Evolutionary conservation across 2,113 vertebrate species (phyloP).

Genomic region (Puffinus mauretanicus): DNA sequence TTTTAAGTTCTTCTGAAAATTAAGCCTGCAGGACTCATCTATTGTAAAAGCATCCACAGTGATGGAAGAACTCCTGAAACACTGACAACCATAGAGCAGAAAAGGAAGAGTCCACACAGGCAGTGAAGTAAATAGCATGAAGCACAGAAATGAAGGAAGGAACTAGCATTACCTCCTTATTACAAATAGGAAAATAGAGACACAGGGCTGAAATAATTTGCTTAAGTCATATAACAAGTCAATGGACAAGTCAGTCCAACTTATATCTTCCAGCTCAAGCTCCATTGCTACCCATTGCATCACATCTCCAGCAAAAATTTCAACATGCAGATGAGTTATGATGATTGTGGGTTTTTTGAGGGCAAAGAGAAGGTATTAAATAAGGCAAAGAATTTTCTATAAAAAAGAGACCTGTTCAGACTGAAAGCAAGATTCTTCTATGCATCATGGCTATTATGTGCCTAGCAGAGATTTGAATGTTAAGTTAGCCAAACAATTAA

Average conservation of each 20-base stretch:
- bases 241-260: not conserved
- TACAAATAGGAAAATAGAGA: not conserved
- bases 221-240: not conserved
- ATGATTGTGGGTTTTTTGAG: not conserved
- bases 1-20: not conserved
- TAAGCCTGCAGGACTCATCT: not conserved
- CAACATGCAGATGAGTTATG: not conserved
- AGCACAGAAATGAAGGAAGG: not conserved
- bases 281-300: not conserved
- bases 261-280: not conserved
- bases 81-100: not conserved
- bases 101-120: not conserved
- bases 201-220: not conserved
- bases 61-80: not conserved
- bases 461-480: not conserved
- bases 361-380: not conserved
- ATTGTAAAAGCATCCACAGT: not conserved
- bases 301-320: not conserved
- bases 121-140: not conserved
- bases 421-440: not conserved
- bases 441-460: not conserved
- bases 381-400: not conserved
- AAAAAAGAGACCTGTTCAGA: not conserved
- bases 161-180: not conserved
- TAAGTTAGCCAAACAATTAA: slow-evolving; percentile 14